Evolutionary conservation across 2,797 vertebrate genomes (phyloP), one percentile per base, ranked within the genome.

Genomic region (Stomatorhinus walkeri): DNA sequence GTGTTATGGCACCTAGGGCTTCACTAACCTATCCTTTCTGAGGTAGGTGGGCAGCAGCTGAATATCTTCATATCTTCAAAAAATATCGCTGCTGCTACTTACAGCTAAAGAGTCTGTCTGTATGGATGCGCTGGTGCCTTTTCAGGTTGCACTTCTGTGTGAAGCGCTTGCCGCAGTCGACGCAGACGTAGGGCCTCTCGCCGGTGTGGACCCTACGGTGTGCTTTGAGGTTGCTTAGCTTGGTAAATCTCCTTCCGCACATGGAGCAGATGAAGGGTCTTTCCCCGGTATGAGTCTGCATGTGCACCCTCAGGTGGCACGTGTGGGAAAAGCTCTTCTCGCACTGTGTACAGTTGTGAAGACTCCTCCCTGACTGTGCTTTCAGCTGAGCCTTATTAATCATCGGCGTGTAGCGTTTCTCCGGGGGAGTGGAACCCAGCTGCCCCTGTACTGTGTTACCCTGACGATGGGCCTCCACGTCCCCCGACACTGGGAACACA

Each of bases 71-170:
- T 36, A 14, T 36, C 72, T 2, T 76, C 61, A 28, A 28, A 12
- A 10, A 10, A 43, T 8, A 8, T 0, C 2, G 32, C 81, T 12
- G 49, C 72, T 43, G 28, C 56, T 85, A 89, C 79, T 61, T 85
- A 36, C 81, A 89, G 36, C 79, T 85, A 28, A 89, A 85, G 51
- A 89, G 88, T 59, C 54, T 85, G 16, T 89, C 79, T 0, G 90
- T 88, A 88, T 96, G 96, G 89, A 96, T 96, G 91, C 95, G 94
- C 93, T 96, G 96, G 91, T 96, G 96, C 24, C 96, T 94, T 90
- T 96, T 96, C 40, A 96, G 92, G 89, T 96, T 96, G 89, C 96
- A 96, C 89, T 96, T 96, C 91, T 96, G 96, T 0, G 96, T 96
- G 91, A 96, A 96, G 88, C 96, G 92, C 89, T 96, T 96, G 7